Base-by-base conservation (phyloP, 1,140 invertebrate species). In the Drosophila pseudoobscura region DNA sequence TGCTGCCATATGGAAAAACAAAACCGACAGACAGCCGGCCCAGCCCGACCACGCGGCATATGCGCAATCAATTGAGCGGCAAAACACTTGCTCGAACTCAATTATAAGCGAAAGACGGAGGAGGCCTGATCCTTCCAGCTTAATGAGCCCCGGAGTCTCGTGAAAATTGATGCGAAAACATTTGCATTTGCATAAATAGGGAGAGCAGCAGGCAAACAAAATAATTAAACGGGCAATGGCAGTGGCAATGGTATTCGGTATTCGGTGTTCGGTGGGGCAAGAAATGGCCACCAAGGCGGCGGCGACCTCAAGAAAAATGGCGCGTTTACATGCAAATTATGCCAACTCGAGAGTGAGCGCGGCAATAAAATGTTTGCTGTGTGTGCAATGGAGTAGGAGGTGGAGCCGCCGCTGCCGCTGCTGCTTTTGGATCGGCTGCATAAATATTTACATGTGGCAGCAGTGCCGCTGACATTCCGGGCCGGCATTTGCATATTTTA, bases 301-400 rank as follows among this genome's bases (percentile, higher is more conserved):
- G 44, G 31, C 52, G 57, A 72, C 54, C 60, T 26, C 51, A 88
- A 83, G 83, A 87, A 87, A 87, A 87, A 87, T 88, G 78, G 78
- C 83, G 75, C 71, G 79, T 88, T 88, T 88, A 88, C 84, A 88
- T 88, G 84, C 83, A 88, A 88, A 88, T 88, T 88, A 89, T 88
- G 84, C 69, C 73, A 77, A 62, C 64, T 78, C 60, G 15, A 15
- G 54, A 59, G 43, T 43, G 46, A 26, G 41, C 46, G 51, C 61
- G 74, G 61, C 82, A 75, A 87, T 78, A 80, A 87, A 87, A 80
- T 87, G 63, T 87, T 60, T 63, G 63, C 57, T 59, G 29, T 44
- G 39, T 62, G 29, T 39, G 56, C 56, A 50, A 44, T 47, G 41
- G 35, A 49, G 57, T 50, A 11, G 44, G 46, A 31, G 49, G 41